Evolutionary conservation across 2,888 invertebrate genomes (phyloP).

Genomic region (Pherbina coryleti): DNA sequence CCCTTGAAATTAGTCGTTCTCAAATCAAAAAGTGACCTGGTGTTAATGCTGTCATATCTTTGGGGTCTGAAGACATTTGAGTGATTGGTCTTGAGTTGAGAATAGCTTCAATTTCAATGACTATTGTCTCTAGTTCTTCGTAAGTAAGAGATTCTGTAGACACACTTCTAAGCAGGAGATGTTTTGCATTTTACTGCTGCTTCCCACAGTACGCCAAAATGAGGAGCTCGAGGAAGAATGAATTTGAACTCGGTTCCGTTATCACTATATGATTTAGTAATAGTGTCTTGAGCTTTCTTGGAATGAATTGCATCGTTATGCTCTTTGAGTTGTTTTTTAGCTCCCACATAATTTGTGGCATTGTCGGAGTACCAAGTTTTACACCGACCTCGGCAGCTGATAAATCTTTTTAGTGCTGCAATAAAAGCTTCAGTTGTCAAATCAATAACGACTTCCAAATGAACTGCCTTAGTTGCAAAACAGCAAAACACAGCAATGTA

Average conservation of each 20-base stretch:
- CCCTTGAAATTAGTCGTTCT: neutral
- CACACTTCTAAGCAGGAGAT: no score
- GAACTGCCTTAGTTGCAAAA: slow-evolving; percentile 33
- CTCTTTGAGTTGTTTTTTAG: neutral
- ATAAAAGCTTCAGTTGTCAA: slow-evolving; percentile 23
- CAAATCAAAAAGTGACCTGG: neutral
- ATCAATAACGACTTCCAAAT: slow-evolving; percentile 10
- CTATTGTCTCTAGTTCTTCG: neutral
- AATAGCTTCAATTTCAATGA: neutral
- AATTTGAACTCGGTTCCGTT: neutral
- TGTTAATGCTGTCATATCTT: neutral
- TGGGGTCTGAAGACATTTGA: neutral
- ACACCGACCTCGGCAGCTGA: slow-evolving; percentile 8
- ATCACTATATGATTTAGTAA: neutral
- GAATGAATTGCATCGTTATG: neutral
- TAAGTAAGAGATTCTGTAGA: no score
- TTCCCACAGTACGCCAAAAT: no score
- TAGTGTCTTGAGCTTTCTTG: neutral
- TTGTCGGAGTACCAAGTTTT: neutral
- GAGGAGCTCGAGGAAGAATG: neutral
- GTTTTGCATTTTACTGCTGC: slow-evolving; percentile 23
- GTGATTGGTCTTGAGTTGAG: no score
- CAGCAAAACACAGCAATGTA: slow-evolving; percentile 45
- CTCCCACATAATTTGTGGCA: slow-evolving; percentile 1
- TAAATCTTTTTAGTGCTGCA: slow-evolving; percentile 18